phyloP scores from a whole-genome alignment of 2,113 vertebrate genomes.

The Pipa parva region DNA sequence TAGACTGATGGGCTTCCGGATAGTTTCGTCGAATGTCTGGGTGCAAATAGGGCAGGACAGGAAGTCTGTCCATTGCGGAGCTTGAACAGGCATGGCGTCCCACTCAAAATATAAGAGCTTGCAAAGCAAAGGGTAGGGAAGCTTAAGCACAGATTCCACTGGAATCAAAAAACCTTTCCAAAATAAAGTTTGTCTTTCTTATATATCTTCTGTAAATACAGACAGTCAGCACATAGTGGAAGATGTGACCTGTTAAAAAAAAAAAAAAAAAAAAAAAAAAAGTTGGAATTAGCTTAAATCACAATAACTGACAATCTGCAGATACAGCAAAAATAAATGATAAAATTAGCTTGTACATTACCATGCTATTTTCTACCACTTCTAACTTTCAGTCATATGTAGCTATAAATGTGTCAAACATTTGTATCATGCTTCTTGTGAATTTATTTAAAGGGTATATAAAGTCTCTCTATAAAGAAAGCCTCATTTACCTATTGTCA shows the following conservation, averaged over 20 bases:
- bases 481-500: too few relatives aligned
- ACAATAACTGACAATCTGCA: too few relatives aligned
- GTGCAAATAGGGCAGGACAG: constrained; percentile 98
- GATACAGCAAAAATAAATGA: too few relatives aligned
- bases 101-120: constrained; percentile 58
- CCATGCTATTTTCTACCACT: too few relatives aligned
- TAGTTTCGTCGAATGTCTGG: constrained; percentile 95
- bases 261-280: constrained; percentile 45
- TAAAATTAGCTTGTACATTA: too few relatives aligned
- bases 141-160: constrained; percentile 95
- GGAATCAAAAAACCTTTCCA: constrained; percentile 88
- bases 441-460: too few relatives aligned
- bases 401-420: too few relatives aligned
- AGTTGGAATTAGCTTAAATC: background rate
- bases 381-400: too few relatives aligned
- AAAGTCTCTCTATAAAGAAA: too few relatives aligned
- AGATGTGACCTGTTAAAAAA: constrained; percentile 82
- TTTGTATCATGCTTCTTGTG: too few relatives aligned
- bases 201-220: constrained; percentile 91
- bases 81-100: constrained; percentile 97
- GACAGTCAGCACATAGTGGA: constrained; percentile 91
- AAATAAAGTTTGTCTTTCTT: constrained; percentile 66
- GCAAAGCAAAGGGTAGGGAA: constrained; percentile 63
- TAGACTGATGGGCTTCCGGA: constrained; percentile 94
- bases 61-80: constrained; percentile 99